Percentiles rank a stretch among this genome's conserved stretches.
These are phyloP conservation scores for Drosophila rubida DNA, from an alignment of 2,888 invertebrate genomes.

Conservation along the genomic window DNA sequence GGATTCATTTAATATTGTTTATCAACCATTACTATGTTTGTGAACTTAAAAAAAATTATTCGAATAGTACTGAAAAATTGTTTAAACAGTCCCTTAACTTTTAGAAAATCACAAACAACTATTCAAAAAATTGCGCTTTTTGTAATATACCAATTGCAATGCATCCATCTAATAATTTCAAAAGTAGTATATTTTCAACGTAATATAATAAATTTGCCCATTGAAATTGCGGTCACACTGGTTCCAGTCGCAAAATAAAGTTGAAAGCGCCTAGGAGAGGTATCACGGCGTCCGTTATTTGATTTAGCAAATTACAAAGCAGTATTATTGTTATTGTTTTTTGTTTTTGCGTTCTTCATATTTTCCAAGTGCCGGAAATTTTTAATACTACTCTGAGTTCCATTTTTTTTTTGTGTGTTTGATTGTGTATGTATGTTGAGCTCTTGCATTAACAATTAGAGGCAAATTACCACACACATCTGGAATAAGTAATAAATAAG, in stretches of 20 bases:
- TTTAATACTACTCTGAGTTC: slow-evolving; percentile 5
- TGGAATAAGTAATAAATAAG: neutral
- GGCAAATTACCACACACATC: slow-evolving; percentile 13
- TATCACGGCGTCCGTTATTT: slow-evolving; percentile 17
- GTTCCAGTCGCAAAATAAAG: slow-evolving; percentile 62
- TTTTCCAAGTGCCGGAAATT: slow-evolving; percentile 16
- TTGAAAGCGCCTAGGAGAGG: slow-evolving; percentile 39
- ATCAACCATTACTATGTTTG: no score
- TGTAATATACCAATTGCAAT: neutral
- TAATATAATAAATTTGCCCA: neutral
- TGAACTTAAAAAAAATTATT: no score
- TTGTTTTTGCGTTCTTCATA: slow-evolving; percentile 37
- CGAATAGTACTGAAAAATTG: no score
- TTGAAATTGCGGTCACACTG: neutral
- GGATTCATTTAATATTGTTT: no score
- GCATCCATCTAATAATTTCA: neutral
- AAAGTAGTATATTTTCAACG: no score
- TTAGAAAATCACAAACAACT: neutral
- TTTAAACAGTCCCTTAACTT: no score
- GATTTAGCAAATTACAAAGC: slow-evolving; percentile 53
- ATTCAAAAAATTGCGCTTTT: neutral
- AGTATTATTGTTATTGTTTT: slow-evolving; percentile 67
- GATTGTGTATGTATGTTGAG: slow-evolving; percentile 11
- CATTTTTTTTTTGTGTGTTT: slow-evolving; percentile 16
- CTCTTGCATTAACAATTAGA: slow-evolving; percentile 26